phyloP scores from a whole-genome alignment of 2,888 invertebrate species.

The Brenthis daphne region DNA sequence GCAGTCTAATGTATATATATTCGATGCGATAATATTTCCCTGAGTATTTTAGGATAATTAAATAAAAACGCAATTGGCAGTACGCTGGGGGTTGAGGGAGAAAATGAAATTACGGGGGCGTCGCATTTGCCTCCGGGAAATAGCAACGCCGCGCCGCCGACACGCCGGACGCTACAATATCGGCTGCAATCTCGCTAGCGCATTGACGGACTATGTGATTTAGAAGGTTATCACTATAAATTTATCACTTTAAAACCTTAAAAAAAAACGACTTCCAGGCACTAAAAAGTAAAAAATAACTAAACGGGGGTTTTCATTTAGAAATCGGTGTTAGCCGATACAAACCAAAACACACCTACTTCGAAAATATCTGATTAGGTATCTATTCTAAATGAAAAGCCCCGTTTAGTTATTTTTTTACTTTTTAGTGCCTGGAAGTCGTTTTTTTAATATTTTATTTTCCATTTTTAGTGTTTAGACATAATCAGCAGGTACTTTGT shows the following conservation, averaged over 20 bases:
- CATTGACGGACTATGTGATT: constrained; percentile 14
- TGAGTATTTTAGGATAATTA: constrained; percentile 34
- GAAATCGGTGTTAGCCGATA: too few relatives aligned
- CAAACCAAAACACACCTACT: too few relatives aligned
- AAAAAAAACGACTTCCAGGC: too few relatives aligned
- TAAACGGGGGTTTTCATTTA: too few relatives aligned
- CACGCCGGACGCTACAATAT: constrained; percentile 24
- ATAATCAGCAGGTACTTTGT: too few relatives aligned
- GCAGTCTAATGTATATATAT: neutral
- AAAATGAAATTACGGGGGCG: constrained; percentile 42
- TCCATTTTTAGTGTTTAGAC: too few relatives aligned
- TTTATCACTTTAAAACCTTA: neutral
- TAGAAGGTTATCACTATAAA: constrained; percentile 2
- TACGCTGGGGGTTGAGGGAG: constrained; percentile 37
- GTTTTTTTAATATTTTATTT: too few relatives aligned
- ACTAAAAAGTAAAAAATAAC: too few relatives aligned
- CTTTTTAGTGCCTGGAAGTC: too few relatives aligned
- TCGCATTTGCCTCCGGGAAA: constrained; percentile 42
- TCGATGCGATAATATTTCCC: constrained; percentile 24
- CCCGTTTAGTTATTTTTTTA: too few relatives aligned
- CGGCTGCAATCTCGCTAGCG: constrained; percentile 9
- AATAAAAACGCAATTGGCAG: constrained; percentile 40
- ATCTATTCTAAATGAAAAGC: too few relatives aligned
- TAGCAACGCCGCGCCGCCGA: constrained; percentile 36
- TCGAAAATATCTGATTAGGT: too few relatives aligned